These are phyloP conservation scores for Pseudachorutes palmiensis DNA, from an alignment of 1,140 invertebrate genomes.

Conservation along the genomic window DNA sequence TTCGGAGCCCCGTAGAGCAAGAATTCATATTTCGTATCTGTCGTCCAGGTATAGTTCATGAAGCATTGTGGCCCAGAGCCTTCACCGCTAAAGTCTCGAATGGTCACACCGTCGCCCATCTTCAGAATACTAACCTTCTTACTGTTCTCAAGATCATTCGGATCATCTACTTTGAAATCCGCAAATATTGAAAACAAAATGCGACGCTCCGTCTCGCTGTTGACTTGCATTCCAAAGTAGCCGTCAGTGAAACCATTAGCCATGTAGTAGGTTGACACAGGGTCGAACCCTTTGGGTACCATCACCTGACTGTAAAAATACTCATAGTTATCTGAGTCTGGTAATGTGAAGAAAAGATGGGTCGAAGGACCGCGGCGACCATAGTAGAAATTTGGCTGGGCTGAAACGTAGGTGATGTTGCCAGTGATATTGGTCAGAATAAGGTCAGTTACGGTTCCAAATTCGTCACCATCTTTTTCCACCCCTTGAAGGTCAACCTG, in stretches of 20 bases:
- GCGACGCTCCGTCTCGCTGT: slow-evolving; percentile 17
- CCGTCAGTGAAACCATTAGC: slow-evolving; percentile 23
- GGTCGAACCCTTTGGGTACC: slow-evolving; percentile 16
- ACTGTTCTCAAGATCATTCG: slow-evolving; percentile 23
- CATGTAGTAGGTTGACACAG: slow-evolving; percentile 19
- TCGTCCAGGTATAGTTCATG: slow-evolving; percentile 14
- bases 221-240: slow-evolving; percentile 29
- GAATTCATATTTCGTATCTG: slow-evolving; percentile 18
- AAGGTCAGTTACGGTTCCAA: slow-evolving; percentile 8
- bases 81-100: slow-evolving; percentile 26
- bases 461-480: not conserved
- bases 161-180: slow-evolving; percentile 17
- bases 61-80: slow-evolving; percentile 21
- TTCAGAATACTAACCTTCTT: slow-evolving; percentile 15
- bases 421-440: not conserved
- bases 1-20: slow-evolving; percentile 6
- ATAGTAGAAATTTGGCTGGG: slow-evolving; percentile 15
- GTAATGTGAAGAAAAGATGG: not conserved
- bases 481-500: slow-evolving; percentile 17
- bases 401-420: not conserved
- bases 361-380: slow-evolving; percentile 25
- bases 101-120: slow-evolving; percentile 20
- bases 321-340: not conserved
- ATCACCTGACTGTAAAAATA: slow-evolving; percentile 32
- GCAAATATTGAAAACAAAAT: slow-evolving; percentile 28